These are phyloP conservation scores for Anolis carolinensis DNA, from an alignment of 2,113 vertebrate genomes.

Conservation along the genomic window DNA sequence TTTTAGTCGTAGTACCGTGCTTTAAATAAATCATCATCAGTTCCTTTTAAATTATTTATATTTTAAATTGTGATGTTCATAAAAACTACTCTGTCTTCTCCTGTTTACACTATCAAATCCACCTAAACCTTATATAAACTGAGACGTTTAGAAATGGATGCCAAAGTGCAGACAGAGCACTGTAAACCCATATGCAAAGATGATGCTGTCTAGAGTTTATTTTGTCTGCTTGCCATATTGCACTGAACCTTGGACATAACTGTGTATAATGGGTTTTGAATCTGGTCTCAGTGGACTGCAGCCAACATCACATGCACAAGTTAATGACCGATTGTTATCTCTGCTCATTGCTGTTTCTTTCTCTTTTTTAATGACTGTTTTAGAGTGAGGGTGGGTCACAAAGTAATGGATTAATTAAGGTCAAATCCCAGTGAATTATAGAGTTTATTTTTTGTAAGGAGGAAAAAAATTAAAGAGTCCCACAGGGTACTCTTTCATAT, in stretches of 20 bases:
- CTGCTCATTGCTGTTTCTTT: conserved; percentile 32
- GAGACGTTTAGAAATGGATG: conserved; percentile 30
- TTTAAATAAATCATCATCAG: conserved; percentile 39
- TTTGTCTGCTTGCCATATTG: conserved; percentile 53
- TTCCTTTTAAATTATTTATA: conserved; percentile 32
- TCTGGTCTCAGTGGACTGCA: conserved; percentile 39
- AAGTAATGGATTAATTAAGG: conserved; percentile 63
- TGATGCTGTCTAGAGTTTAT: conserved; percentile 49
- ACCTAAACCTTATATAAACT: conserved; percentile 13
- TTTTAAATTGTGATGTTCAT: conserved; percentile 31
- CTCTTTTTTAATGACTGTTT: conserved; percentile 63
- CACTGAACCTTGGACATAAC: conserved; percentile 56
- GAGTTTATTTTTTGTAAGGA: conserved; percentile 59
- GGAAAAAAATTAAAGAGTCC: conserved; percentile 32
- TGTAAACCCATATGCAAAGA: conserved; percentile 47
- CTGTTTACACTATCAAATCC: conserved; percentile 30
- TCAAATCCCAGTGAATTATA: conserved; percentile 52
- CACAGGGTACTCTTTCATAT: conserved; percentile 50
- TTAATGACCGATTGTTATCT: conserved; percentile 65
- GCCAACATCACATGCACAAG: conserved; percentile 50
- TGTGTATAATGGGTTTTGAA: conserved; percentile 49
- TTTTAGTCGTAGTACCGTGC: conserved; percentile 2
- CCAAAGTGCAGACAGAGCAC: conserved; percentile 28
- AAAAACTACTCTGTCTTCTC: conserved; percentile 36
- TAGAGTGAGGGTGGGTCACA: conserved; percentile 53